Conservation (phyloP, 2,113 vertebrate species). For the Apaloderma vittatum region DNA sequence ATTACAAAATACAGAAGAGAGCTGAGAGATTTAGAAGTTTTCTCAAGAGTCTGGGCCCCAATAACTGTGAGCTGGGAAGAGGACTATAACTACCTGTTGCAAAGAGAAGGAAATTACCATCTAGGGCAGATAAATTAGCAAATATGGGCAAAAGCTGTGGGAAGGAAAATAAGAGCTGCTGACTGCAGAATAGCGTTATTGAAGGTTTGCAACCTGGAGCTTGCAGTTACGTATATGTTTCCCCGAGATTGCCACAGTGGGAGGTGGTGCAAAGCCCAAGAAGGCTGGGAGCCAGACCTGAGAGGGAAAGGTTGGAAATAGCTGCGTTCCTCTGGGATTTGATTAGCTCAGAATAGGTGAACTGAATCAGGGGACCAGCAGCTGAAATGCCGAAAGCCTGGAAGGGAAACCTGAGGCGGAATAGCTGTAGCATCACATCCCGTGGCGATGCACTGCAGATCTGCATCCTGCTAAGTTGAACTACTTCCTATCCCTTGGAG, state of each 20-base stretch:
- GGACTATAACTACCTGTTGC: not conserved
- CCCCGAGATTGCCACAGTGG: not conserved
- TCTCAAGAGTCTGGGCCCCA: not conserved
- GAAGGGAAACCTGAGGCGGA: slow-evolving; percentile 43
- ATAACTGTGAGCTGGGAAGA: not conserved
- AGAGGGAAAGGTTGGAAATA: slow-evolving; percentile 5
- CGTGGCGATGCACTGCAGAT: not conserved
- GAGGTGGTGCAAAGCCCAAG: not conserved
- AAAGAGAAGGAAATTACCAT: not conserved
- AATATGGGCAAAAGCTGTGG: not conserved
- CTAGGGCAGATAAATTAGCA: not conserved
- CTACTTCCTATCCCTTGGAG: slow-evolving; percentile 42
- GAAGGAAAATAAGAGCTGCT: slow-evolving; percentile 4
- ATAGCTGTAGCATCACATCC: not conserved
- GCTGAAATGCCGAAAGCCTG: not conserved
- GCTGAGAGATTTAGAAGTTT: not conserved
- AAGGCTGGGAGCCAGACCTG: not conserved
- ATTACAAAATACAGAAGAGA: not conserved
- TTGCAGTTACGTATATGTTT: not conserved
- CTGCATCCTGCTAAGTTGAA: slow-evolving; percentile 12
- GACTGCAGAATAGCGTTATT: not conserved
- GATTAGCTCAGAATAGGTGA: slow-evolving; percentile 11
- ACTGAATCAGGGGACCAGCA: not conserved
- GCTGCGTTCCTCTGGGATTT: slow-evolving; percentile 10
- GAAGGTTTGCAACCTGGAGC: not conserved